These are phyloP conservation scores for Bombyx mori DNA, from an alignment of 1,140 invertebrate genomes.

Conservation along the genomic window DNA sequence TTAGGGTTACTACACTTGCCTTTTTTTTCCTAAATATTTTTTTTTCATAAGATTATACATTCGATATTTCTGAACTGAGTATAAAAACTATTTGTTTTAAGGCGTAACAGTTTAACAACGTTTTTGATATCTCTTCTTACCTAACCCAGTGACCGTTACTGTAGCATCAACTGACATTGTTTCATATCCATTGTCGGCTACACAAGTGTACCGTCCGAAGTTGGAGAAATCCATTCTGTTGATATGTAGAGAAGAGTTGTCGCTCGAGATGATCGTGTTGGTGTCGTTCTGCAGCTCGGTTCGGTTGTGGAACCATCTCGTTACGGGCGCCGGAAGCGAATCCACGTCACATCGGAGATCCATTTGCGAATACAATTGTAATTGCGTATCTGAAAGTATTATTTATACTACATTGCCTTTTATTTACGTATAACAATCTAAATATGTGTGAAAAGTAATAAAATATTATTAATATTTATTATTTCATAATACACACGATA, in stretches of 20 bases:
- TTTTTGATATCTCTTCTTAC: constrained; percentile 21
- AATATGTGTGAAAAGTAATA: no score
- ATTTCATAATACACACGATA: no score
- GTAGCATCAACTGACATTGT: constrained; percentile 25
- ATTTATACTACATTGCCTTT: not conserved
- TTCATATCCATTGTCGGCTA: constrained; percentile 44
- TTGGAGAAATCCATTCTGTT: constrained; percentile 36
- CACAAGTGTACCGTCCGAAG: constrained; percentile 39
- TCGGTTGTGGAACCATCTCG: constrained; percentile 44
- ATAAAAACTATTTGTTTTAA: not conserved
- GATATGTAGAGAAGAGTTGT: constrained; percentile 25
- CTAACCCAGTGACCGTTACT: constrained; percentile 36
- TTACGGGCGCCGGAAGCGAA: constrained; percentile 24
- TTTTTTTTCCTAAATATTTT: not conserved
- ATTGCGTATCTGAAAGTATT: constrained; percentile 40
- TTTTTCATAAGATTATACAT: not conserved
- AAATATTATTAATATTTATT: no score
- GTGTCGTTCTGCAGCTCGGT: constrained; percentile 18
- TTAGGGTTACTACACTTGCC: no score
- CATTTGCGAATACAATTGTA: constrained; percentile 40
- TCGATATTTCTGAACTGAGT: not conserved
- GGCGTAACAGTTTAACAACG: no score
- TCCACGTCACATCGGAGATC: constrained; percentile 36
- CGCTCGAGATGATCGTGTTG: constrained; percentile 27
- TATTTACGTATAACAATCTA: no score